Base-by-base conservation (phyloP, 64 coral and sea anemone genomes). In the Porites australiensis region DNA sequence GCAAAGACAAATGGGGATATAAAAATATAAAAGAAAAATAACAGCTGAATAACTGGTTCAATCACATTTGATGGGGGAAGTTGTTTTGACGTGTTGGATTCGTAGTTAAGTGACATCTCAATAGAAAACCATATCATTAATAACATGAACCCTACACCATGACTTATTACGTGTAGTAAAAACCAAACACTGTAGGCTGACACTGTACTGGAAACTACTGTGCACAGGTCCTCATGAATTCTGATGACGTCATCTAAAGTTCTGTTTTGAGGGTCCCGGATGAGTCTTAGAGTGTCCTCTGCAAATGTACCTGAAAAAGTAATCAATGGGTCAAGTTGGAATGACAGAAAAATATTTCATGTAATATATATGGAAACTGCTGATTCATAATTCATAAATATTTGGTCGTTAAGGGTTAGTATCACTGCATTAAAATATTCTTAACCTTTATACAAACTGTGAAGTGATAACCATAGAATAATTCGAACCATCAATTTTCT, bases 101-200 rank as follows among this genome's bases (percentile, higher is more conserved):
- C 52, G 9, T 5, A 54, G 52, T 57, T 5, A 57, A 57, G 53
- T 57, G 6, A 5, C 2, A 8, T 46, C 16, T 83, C 6, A 13
- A 83, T 21, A 64, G 44, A 50, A 67, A 67, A 48, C 64, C 62
- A 19, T 67, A 52, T 14, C 61, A 84, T 67, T 68, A 19, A 58
- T 68, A 57, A 57, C 6, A 84, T 18, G 43, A 84, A 16, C 3
- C 44, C 81, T 21, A n/a, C 81, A 50, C 63, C 81, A 7, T 84
- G 52, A 51, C 18, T 50, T 0, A 68, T 1, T 63, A 61, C 66
- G 46, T 84, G 81, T 6, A 84, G 3, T 18, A 84, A 61, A 51
- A 84, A 84, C 81, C 81, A 84, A 7, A 52, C 46, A 3, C 58
- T 84, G 81, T 84, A 84, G 2, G 62, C 19, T 84, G 81, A 84